Base-by-base conservation (phyloP, 2,113 vertebrate species). In the Poeciliopsis retropinna region DNA sequence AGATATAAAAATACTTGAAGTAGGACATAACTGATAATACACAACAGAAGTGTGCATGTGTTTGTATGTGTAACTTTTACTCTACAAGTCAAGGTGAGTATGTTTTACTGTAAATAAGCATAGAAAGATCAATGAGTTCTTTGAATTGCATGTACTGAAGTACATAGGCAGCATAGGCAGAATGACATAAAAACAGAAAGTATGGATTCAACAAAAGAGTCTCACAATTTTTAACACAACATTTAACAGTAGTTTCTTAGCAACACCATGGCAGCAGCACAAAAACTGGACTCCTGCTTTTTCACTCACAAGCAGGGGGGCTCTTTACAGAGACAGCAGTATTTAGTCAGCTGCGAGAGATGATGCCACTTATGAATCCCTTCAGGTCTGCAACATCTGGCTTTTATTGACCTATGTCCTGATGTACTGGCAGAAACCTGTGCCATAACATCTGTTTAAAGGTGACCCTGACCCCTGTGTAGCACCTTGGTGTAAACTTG, bases 381-480 rank as follows among this genome's bases (percentile, higher is more conserved):
- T 79, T 61, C 83, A 67, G 72, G 75, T 75, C 44, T 27, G 75
- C 84, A 91, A 81, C 90, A 92, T 89, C 90, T 92, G 89, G 88
- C 85, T 81, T 73, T 74, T 84, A 79, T 85, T 88, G 90, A 90
- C 91, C 91, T 75, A 7, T 76, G 80, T 87, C 87, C 81, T 19
- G 1, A 63, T 7, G 17, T 72, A 71, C 74, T 64, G 78, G 70
- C 86, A 65, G 64, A 81, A 68, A 71, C 60, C 75, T 30, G 69
- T 70, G 80, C 85, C 82, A 76, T 78, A 89, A 91, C 92, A 93
- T 90, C 91, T 92, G 91, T 87, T 89, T 83, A 88, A 88, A 91
- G 89, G 88, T 92, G 91, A 92, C 89, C 90, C 87, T 81, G 78
- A 87, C 83, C 88, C 89, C 84, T 54, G 67, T 69, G 79, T 63